Evolutionary conservation across 2,113 vertebrate genomes (phyloP).

Genomic region (Romanogobio albipinnatus): DNA sequence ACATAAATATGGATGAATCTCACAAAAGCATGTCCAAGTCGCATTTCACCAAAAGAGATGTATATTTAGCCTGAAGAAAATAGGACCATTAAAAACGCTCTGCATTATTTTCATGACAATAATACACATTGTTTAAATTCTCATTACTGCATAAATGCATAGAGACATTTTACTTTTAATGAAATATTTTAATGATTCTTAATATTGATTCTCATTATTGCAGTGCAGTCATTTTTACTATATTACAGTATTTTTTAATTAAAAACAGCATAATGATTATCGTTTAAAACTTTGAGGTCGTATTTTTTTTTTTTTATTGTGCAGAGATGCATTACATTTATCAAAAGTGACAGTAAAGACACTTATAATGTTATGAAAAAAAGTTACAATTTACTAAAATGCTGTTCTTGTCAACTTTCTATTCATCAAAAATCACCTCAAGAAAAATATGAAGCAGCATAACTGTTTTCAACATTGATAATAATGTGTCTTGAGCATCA

Average conservation of each 20-base stretch:
- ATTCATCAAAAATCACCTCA: background rate
- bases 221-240: background rate
- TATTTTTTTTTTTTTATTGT: background rate
- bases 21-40: background rate
- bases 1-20: slow-evolving; percentile 5
- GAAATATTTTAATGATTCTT: background rate
- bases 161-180: background rate
- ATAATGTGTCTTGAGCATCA: background rate
- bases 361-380: background rate
- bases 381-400: background rate
- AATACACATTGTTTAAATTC: background rate
- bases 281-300: no score
- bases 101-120: background rate
- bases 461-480: no score
- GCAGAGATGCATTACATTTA: background rate
- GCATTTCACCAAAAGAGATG: background rate
- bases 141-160: background rate
- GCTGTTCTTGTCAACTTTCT: no score
- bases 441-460: no score
- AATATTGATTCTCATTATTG: background rate
- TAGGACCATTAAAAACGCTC: background rate
- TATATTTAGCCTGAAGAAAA: background rate
- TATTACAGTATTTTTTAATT: background rate
- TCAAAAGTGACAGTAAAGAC: background rate
- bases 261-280: background rate